Evolutionary conservation across 1,140 invertebrate genomes (phyloP).

Genomic region (Drosophila ficusphila): DNA sequence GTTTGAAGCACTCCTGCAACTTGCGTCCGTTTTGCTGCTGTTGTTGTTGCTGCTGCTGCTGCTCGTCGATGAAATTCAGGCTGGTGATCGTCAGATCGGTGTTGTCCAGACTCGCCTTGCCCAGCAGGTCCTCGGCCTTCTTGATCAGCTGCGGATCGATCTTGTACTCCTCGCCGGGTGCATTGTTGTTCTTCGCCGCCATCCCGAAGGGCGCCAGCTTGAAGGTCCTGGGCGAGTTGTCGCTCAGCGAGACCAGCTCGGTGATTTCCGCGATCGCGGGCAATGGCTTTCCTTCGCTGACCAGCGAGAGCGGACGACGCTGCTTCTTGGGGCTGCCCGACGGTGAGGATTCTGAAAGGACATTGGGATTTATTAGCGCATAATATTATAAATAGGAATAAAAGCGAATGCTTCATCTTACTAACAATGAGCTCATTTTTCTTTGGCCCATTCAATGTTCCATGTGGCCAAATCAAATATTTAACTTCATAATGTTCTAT

Average conservation of each 20-base stretch:
- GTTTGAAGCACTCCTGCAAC: constrained; percentile 72
- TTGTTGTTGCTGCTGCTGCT: constrained; percentile 65
- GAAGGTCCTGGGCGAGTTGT: constrained; percentile 80
- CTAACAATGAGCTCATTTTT: neutral
- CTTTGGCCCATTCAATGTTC: neutral
- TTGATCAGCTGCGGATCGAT: constrained; percentile 82
- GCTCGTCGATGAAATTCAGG: constrained; percentile 86
- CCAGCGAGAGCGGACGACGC: constrained; percentile 84
- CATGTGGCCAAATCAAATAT: neutral
- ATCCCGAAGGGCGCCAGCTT: constrained; percentile 72
- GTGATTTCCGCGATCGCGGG: constrained; percentile 86
- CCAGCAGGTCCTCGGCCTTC: constrained; percentile 81
- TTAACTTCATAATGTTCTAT: neutral
- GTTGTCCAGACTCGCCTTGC: constrained; percentile 85
- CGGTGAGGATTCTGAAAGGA: constrained; percentile 85
- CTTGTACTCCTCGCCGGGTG: constrained; percentile 72
- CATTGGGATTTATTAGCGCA: too few species aligned
- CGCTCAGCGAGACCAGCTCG: constrained; percentile 85
- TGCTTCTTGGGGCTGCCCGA: constrained; percentile 86
- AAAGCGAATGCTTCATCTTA: too few species aligned
- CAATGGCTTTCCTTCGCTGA: constrained; percentile 85
- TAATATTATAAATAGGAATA: too few species aligned
- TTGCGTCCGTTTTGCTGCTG: constrained; percentile 61
- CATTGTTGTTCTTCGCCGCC: constrained; percentile 66
- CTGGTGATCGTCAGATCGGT: constrained; percentile 87